phyloP scores from a whole-genome alignment of 2,113 vertebrate genomes.

The Caranx melampygus region DNA sequence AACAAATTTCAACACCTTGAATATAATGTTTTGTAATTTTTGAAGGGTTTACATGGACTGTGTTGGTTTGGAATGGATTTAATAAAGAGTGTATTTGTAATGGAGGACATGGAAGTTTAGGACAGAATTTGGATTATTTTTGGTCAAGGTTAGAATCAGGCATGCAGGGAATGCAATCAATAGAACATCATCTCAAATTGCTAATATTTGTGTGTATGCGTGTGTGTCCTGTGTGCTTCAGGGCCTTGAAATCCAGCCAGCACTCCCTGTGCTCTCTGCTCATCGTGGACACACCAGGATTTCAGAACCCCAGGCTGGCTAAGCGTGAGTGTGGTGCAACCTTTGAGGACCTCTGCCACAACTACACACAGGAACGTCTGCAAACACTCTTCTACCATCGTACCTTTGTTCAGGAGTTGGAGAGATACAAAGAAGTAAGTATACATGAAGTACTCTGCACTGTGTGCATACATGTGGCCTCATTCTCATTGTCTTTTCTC shows the following conservation, averaged over 20 bases:
- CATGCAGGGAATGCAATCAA: constrained; percentile 41
- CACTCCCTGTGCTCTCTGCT: constrained; percentile 94
- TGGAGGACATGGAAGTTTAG: neutral
- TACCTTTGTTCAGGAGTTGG: constrained; percentile 93
- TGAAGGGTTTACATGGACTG: neutral
- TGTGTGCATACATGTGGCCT: neutral
- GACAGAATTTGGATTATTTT: neutral
- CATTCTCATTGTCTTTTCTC: constrained; percentile 29
- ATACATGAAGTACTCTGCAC: constrained; percentile 8
- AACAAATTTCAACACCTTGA: neutral
- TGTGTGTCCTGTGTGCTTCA: constrained; percentile 69
- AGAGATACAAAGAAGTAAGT: constrained; percentile 94
- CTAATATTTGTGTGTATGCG: constrained; percentile 20
- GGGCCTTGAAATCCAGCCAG: constrained; percentile 96
- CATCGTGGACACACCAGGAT: constrained; percentile 95
- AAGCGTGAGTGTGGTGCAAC: constrained; percentile 88
- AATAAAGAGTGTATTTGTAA: neutral
- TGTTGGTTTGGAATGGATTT: neutral
- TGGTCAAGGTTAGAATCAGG: constrained; percentile 7
- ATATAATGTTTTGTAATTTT: neutral
- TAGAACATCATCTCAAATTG: constrained; percentile 35
- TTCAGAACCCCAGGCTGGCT: constrained; percentile 91
- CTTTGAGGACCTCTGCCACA: constrained; percentile 97
- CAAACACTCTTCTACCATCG: constrained; percentile 94
- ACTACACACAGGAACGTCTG: constrained; percentile 96